These are phyloP conservation scores for Drosophila meridionalis DNA, from an alignment of 2,888 invertebrate species.

Conservation along the genomic window DNA sequence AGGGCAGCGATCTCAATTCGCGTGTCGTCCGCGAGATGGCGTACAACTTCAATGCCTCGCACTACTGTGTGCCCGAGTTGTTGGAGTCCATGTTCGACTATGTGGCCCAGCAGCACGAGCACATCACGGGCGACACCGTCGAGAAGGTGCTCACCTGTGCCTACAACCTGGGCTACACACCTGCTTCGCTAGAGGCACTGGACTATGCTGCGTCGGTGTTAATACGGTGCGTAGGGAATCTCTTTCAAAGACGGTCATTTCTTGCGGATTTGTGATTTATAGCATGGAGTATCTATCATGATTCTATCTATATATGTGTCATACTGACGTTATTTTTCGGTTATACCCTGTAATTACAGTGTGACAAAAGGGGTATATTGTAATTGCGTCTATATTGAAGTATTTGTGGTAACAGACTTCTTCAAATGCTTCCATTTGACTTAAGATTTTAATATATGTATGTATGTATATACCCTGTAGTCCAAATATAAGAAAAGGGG, in stretches of 20 bases:
- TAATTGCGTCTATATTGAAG: no score
- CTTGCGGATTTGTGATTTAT: background rate
- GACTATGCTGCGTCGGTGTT: slow-evolving; percentile 84
- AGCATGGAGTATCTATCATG: background rate
- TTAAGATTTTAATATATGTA: no score
- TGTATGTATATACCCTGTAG: no score
- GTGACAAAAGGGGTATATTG: no score
- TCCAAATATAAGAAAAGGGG: no score
- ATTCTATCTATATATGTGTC: background rate
- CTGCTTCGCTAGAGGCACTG: slow-evolving; percentile 84
- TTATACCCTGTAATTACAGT: no score
- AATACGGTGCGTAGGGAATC: slow-evolving; percentile 79
- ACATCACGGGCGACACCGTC: slow-evolving; percentile 86
- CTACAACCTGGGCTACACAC: slow-evolving; percentile 86
- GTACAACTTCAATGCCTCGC: slow-evolving; percentile 84
- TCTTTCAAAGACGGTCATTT: no score
- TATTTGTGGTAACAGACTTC: no score
- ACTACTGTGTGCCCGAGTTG: slow-evolving; percentile 85
- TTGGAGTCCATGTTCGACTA: slow-evolving; percentile 86
- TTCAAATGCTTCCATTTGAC: no score
- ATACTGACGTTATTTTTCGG: no score
- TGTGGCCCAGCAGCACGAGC: slow-evolving; percentile 83
- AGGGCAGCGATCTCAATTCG: slow-evolving; percentile 84
- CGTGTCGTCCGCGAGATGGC: slow-evolving; percentile 85
- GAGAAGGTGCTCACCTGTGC: slow-evolving; percentile 86